phyloP scores from a whole-genome alignment of 1,140 invertebrate species.

The Triops longicaudatus region DNA sequence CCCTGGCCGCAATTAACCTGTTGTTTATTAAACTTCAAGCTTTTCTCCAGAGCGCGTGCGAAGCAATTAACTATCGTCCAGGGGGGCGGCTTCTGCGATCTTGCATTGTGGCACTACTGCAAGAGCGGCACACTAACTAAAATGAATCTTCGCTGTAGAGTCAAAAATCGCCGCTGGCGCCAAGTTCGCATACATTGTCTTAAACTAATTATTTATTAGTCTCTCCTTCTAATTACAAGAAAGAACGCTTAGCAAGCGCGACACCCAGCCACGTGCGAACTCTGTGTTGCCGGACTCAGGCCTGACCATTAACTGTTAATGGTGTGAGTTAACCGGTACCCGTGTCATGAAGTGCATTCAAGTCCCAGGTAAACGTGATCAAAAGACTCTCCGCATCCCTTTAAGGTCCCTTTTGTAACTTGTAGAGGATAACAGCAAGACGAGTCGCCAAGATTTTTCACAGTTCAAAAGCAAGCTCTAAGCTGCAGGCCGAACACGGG shows the following conservation, averaged over 20 bases:
- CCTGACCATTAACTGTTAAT: background rate
- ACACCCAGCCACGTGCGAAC: background rate
- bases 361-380: background rate
- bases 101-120: background rate
- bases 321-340: background rate
- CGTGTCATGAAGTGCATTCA: background rate
- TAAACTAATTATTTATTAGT: background rate
- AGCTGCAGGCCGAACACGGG: constrained; percentile 1
- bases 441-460: constrained; percentile 1
- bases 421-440: background rate
- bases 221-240: background rate
- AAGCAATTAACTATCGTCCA: background rate
- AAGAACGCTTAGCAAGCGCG: background rate
- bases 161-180: background rate
- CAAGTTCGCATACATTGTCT: background rate
- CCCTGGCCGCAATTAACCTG: constrained; percentile 2
- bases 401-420: background rate
- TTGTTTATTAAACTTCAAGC: background rate
- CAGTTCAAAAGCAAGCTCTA: background rate
- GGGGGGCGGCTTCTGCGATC: background rate
- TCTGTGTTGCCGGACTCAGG: background rate
- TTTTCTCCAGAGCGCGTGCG: background rate
- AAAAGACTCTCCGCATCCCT: background rate
- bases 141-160: background rate
- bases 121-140: background rate